These are phyloP conservation scores for Hippocampus kuda DNA, from an alignment of 2,797 vertebrate genomes.

Conservation along the genomic window DNA sequence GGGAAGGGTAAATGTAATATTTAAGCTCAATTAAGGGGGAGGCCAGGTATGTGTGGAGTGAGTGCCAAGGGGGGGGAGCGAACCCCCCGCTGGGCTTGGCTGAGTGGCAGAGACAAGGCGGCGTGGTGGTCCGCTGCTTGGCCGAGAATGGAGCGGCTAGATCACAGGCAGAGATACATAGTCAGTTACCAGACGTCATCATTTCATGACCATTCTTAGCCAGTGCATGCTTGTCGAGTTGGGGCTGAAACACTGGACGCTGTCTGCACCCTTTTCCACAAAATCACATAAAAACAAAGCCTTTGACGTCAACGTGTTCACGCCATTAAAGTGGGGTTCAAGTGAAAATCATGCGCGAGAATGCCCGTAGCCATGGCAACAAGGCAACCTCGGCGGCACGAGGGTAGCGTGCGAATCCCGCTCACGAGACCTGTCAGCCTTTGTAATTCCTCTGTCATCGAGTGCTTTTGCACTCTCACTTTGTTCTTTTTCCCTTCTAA, in stretches of 20 bases:
- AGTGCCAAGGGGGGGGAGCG: slow-evolving; percentile 49
- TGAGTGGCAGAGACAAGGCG: slow-evolving; percentile 55
- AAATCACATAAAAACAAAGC: slow-evolving; percentile 73
- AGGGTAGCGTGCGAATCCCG: slow-evolving; percentile 6
- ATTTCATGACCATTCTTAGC: slow-evolving; percentile 31
- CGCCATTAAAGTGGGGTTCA: slow-evolving; percentile 7
- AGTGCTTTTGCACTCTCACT: slow-evolving; percentile 13
- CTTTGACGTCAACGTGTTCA: slow-evolving; percentile 5
- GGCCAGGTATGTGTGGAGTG: slow-evolving; percentile 51
- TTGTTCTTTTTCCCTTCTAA: slow-evolving; percentile 10
- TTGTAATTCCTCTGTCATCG: slow-evolving; percentile 18
- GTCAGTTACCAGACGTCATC: slow-evolving; percentile 51
- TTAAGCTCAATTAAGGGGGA: slow-evolving; percentile 38
- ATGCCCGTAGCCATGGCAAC: slow-evolving; percentile 22
- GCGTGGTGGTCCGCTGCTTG: slow-evolving; percentile 58
- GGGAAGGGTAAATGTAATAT: slow-evolving; percentile 26
- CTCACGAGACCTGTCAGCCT: slow-evolving; percentile 12
- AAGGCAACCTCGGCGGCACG: slow-evolving; percentile 5
- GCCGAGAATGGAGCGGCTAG: slow-evolving; percentile 59
- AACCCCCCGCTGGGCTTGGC: slow-evolving; percentile 51
- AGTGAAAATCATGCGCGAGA: slow-evolving; percentile 22
- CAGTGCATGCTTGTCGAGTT: slow-evolving; percentile 15
- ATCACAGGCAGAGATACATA: slow-evolving; percentile 67
- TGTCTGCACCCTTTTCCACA: slow-evolving; percentile 66
- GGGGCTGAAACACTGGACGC: slow-evolving; percentile 17